A percentile compares a stretch with the other conserved stretches of the same genome.
Evolutionary conservation across 2,888 invertebrate species (phyloP).

Genomic region (Cataglyphis albicans): DNA sequence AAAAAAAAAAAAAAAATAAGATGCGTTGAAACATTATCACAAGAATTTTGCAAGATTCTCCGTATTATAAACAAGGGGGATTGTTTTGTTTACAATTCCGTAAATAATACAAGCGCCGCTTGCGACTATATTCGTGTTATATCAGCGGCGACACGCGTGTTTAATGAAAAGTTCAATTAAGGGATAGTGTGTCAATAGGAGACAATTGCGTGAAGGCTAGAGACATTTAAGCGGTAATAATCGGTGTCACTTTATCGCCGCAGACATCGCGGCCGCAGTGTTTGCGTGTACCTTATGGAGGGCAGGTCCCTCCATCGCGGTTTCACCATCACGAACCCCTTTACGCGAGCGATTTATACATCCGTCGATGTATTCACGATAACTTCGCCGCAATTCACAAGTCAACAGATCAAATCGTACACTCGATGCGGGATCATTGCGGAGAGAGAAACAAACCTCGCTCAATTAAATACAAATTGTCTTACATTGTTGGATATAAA

Average conservation of each 20-base stretch:
- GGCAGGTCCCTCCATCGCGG: constrained; percentile 33
- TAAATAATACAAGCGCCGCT: not conserved
- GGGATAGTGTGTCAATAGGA: constrained; percentile 67
- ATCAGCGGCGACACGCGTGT: constrained; percentile 15
- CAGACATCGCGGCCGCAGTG: constrained; percentile 30
- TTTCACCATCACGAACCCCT: constrained; percentile 28
- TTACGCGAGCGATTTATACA: constrained; percentile 60
- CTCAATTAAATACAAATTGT: constrained; percentile 35
- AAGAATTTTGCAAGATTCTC: not conserved
- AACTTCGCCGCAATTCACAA: not conserved
- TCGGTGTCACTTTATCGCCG: constrained; percentile 53
- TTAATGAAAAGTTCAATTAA: constrained; percentile 51
- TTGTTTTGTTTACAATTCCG: too few species aligned
- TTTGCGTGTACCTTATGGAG: constrained; percentile 37
- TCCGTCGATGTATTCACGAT: constrained; percentile 31
- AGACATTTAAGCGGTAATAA: constrained; percentile 61
- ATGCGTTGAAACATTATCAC: not conserved
- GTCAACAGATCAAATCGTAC: not conserved
- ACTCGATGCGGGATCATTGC: not conserved
- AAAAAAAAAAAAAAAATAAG: not conserved
- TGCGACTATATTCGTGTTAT: not conserved
- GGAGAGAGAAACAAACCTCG: not conserved
- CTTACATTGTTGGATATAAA: constrained; percentile 12
- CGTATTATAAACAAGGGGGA: not conserved
- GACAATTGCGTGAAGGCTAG: constrained; percentile 66